Percentiles rank a stretch among this genome's conserved stretches.
Evolutionary conservation across 2,888 invertebrate genomes (phyloP).

Genomic region (Dryobotodes eremita): DNA sequence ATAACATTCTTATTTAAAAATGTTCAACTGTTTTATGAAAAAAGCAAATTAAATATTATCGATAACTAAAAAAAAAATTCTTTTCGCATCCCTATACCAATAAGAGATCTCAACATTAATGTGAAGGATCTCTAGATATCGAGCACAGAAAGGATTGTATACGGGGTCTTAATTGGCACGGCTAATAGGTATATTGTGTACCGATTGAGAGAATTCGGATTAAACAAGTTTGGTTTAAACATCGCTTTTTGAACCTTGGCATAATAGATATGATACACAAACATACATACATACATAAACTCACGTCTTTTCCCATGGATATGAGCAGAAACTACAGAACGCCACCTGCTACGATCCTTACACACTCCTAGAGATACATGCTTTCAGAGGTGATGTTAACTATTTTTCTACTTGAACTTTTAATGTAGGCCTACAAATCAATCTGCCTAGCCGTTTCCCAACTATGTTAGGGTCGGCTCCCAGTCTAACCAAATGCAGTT

Average conservation of each 20-base stretch:
- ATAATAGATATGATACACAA: neutral
- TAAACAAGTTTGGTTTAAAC: neutral
- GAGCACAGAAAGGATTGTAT: slow-evolving; percentile 26
- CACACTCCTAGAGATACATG: too few species aligned
- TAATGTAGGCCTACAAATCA: too few species aligned
- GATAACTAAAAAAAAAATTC: neutral
- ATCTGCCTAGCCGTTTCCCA: too few species aligned
- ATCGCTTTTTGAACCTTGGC: neutral
- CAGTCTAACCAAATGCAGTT: too few species aligned
- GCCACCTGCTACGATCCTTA: neutral
- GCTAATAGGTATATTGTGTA: slow-evolving; percentile 3
- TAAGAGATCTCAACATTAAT: slow-evolving; percentile 31
- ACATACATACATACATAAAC: neutral
- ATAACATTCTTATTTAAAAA: neutral
- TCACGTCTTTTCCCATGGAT: neutral
- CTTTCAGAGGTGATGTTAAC: too few species aligned
- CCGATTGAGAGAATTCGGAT: slow-evolving; percentile 1
- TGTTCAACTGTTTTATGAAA: neutral
- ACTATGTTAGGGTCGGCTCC: too few species aligned
- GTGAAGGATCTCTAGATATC: slow-evolving; percentile 27
- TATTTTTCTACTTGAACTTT: too few species aligned
- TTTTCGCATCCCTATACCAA: slow-evolving; percentile 27
- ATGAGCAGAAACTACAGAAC: neutral
- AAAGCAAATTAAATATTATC: neutral
- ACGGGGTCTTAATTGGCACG: slow-evolving; percentile 26